Base-by-base conservation (phyloP, 92 coral and sea anemone species). In the Epizoanthus fatuus region DNA sequence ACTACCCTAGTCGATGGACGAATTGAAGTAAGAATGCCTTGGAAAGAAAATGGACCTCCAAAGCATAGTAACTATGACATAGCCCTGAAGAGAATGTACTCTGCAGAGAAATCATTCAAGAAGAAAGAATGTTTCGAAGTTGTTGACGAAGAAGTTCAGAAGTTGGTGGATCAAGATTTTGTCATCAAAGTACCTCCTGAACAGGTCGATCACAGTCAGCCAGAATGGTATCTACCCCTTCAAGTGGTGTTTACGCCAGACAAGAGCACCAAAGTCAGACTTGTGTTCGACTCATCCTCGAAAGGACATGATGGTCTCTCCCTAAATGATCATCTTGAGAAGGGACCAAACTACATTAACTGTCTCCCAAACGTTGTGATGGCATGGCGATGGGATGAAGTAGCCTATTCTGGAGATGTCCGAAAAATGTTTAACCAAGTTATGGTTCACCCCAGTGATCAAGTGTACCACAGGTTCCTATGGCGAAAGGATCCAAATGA, bases 341-440 rank as follows among this genome's bases (percentile, higher is more conserved):
- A 87, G 47, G 94, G 94, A 6, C 91, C 91, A 11, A 87, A 87
- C 72, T 84, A 91, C 74, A 87, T 84, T 44, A 79, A 91, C 44
- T 79, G 74, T 74, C 71, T 88, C 17, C 73, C 87, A 14, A 71
- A 84, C 37, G 88, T 92, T 49, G 72, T 88, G 3, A 84, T 81
- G 56, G 91, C 90, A 3, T 91, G 94, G 94, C 74, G 94, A 80
- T 93, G 83, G 91, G 92, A 90, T 54, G 63, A 83, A 12, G 84
- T 90, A 2, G 92, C 92, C 10, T 90, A 87, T 40, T 71, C 87
- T 7, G 90, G 90, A 8, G 87, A 91, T 70, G 63, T 88, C 10
- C 72, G 87, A 4, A 87, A 81, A 65, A 90, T 93, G 96, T 89
- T 92, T 32, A 92, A 89, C 29, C 93, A 90, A 79, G 75, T 93